A percentile compares a stretch with the other conserved stretches of the same genome.
Conservation (phyloP, 2,797 vertebrate genomes). For the Florisuga fusca region DNA sequence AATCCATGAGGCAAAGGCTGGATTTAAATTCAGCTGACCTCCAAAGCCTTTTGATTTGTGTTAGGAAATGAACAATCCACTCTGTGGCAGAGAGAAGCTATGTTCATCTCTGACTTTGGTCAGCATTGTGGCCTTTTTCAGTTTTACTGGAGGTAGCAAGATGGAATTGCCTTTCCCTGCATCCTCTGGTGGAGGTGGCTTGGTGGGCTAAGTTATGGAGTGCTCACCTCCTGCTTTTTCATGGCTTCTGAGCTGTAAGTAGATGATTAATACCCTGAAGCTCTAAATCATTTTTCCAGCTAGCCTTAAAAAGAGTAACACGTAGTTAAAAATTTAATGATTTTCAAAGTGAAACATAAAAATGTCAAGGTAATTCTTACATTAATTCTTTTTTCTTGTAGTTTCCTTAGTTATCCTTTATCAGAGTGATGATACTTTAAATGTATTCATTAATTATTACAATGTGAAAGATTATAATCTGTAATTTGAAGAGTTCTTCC, state of each 20-base stretch:
- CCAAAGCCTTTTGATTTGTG: not conserved
- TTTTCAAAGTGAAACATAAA: conserved; percentile 11
- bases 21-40: not conserved
- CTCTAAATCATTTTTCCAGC: not conserved
- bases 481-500: not conserved
- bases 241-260: not conserved
- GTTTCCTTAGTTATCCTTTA: not conserved
- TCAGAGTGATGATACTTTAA: not conserved
- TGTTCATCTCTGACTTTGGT: not conserved
- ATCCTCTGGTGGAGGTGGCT: not conserved
- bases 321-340: not conserved
- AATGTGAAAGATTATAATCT: not conserved
- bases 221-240: not conserved
- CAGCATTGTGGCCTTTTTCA: not conserved
- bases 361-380: not conserved
- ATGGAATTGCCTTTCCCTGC: not conserved
- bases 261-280: not conserved
- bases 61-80: rapidly evolving
- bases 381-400: not conserved
- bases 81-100: rapidly evolving
- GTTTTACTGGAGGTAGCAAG: not conserved
- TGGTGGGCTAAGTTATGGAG: not conserved
- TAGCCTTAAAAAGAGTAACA: not conserved
- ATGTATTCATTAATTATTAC: conserved; percentile 21
- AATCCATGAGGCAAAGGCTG: not conserved